Evolutionary conservation across 2,113 vertebrate species (phyloP), one percentile per base, ranked within the genome.

Genomic region (Podarcis raffonei): DNA sequence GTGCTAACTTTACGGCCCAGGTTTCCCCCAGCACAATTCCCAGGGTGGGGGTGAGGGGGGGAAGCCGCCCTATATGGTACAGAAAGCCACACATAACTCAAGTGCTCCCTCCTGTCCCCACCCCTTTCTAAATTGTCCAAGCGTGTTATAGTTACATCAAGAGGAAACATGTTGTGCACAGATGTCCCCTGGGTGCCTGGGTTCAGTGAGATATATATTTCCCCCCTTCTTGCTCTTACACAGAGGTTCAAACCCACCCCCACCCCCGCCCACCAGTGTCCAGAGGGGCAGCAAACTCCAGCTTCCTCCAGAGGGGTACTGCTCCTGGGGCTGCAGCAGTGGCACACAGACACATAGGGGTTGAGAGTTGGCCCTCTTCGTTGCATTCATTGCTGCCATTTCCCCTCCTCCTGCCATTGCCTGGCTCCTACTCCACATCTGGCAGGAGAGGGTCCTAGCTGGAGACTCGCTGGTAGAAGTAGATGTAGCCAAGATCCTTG

Each of bases 401-500:
- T 89, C 87, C 86, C 87, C 83, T 88, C 89, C 89, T 89, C 35
- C 66, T 3, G 53, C 88, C 92, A 84, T 65, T 72, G 91, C 86
- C 88, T 92, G 90, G 23, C 88, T 86, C 84, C 94, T 87, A 83
- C 82, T 75, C 88, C 87, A 90, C 81, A 84, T 83, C 53, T 86
- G n/a, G 87, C 77, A 66, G 78, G 81, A 86, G 89, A 87, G 76
- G 48, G 87, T 90, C 97, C 98, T 98, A 99, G 95, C 98, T 99
- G 83, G 97, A 91, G 90, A 98, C 97, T 95, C 98, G 97, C 95
- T 98, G 97, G 94, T 99, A 99, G 97, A 99, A 99, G 97, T 99
- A 99, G 95, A 99, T 98, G 96, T 99, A 99, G 89, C 99, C 99
- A 96, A 99, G 96, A 96, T 99, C 99, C 96, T 99, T 99, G 90